A percentile compares a stretch with the other conserved stretches of the same genome.
Conservation (phyloP, 2,113 vertebrate species). For the Coptodon bakossiorum region DNA sequence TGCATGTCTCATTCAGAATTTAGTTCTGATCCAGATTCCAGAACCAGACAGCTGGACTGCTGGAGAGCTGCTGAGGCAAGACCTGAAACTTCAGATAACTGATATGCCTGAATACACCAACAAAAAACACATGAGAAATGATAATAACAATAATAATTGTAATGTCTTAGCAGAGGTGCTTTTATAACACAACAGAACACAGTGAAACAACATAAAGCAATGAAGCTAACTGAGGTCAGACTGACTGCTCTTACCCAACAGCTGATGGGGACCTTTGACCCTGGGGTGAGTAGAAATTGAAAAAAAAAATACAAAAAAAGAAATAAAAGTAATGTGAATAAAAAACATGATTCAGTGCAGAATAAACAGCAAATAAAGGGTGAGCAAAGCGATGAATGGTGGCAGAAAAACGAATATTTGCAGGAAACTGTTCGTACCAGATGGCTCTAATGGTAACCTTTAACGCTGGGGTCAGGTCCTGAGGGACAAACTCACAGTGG, state of each 20-base stretch:
- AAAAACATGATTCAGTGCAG: constrained; percentile 36
- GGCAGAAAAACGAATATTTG: background rate
- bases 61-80: background rate
- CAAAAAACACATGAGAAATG: background rate
- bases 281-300: constrained; percentile 55
- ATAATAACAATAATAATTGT: background rate
- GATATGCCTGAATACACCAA: background rate
- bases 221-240: constrained; percentile 33
- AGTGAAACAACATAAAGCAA: constrained; percentile 19
- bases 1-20: background rate
- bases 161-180: background rate
- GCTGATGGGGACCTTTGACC: constrained; percentile 60
- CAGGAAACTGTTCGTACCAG: constrained; percentile 75
- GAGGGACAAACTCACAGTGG: constrained; percentile 91
- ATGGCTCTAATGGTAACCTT: constrained; percentile 96
- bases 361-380: constrained; percentile 32
- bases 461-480: constrained; percentile 90
- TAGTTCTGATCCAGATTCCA: background rate
- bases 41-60: background rate
- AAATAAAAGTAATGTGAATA: constrained; percentile 45
- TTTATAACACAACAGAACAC: constrained; percentile 9
- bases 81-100: background rate
- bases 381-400: constrained; percentile 25
- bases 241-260: constrained; percentile 59
- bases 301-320: constrained; percentile 14